Percentiles rank a stretch among this genome's conserved stretches.
These are phyloP conservation scores for Scomberomorus guttatus DNA, from an alignment of 2,797 vertebrate species.

Conservation along the genomic window DNA sequence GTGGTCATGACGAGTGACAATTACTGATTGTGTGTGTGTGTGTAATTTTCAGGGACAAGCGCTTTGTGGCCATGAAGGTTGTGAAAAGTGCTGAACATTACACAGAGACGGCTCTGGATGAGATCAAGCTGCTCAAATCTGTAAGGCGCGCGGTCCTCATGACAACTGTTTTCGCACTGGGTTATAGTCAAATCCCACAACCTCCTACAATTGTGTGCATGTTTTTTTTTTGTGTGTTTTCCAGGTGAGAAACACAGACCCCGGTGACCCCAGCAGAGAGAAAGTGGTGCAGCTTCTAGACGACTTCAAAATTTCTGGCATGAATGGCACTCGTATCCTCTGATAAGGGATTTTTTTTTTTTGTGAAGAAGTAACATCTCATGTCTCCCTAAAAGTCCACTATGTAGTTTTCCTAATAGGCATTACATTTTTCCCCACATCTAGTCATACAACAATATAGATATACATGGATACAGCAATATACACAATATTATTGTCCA, in stretches of 20 bases:
- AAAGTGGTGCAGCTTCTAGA: slow-evolving; percentile 96
- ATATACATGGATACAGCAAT: not conserved
- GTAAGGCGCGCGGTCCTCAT: slow-evolving; percentile 82
- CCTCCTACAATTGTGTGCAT: not conserved
- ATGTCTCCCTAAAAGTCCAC: not conserved
- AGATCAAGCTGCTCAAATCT: slow-evolving; percentile 95
- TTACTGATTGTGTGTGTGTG: not conserved
- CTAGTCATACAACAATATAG: not conserved
- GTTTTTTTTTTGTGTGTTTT: slow-evolving; percentile 21
- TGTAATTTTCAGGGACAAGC: slow-evolving; percentile 87
- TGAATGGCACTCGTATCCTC: slow-evolving; percentile 98
- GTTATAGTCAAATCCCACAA: not conserved
- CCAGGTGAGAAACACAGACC: slow-evolving; percentile 95
- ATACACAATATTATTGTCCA: not conserved
- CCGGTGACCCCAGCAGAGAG: slow-evolving; percentile 92
- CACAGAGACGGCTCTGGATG: slow-evolving; percentile 97
- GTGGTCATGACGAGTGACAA: not conserved
- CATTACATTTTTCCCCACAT: not conserved
- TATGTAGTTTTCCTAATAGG: not conserved
- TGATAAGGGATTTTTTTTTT: not conserved
- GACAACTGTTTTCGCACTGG: not conserved
- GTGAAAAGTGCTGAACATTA: slow-evolving; percentile 99
- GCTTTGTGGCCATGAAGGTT: slow-evolving; percentile 99
- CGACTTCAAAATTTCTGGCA: slow-evolving; percentile 98
- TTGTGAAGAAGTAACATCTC: too few relatives aligned